Percentiles rank a stretch among this genome's conserved stretches.
phyloP scores from a whole-genome alignment of 2,888 invertebrate species.

The Strigamia transsilvanica region DNA sequence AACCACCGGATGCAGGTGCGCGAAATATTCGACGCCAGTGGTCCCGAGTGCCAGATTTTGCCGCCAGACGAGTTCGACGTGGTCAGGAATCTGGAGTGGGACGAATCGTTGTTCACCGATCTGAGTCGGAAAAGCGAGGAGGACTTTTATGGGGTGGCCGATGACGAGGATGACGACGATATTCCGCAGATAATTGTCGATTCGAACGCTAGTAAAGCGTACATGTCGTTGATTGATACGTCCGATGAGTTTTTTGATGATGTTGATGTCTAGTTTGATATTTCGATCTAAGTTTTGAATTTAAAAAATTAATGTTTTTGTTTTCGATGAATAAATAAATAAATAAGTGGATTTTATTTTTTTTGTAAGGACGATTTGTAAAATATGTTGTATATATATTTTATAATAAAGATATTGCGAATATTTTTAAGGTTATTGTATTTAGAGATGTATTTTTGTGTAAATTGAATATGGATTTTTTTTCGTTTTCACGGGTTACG shows the following conservation, averaged over 20 bases:
- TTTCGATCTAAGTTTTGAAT: background rate
- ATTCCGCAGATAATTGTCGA: constrained; percentile 2
- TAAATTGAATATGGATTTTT: background rate
- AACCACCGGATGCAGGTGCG: constrained; percentile 85
- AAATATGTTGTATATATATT: constrained; percentile 22
- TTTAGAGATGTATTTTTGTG: background rate
- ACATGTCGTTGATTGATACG: background rate
- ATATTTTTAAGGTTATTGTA: constrained; percentile 3
- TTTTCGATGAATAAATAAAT: too few relatives aligned
- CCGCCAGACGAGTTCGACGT: constrained; percentile 48
- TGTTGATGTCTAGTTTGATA: background rate
- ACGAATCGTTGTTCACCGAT: constrained; percentile 50
- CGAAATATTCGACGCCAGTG: constrained; percentile 87
- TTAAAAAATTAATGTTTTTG: background rate
- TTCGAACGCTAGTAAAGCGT: background rate
- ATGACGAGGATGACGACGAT: background rate
- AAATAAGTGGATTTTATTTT: too few relatives aligned
- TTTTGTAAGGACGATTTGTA: constrained; percentile 9
- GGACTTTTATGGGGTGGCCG: constrained; percentile 13
- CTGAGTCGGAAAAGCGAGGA: background rate
- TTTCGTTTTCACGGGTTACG: too few relatives aligned
- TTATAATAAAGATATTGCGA: background rate
- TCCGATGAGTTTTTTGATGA: background rate
- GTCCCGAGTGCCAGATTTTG: constrained; percentile 68
- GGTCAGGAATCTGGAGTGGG: constrained; percentile 51